These are phyloP conservation scores for Plebejus argus DNA, from an alignment of 2,888 invertebrate genomes.

Conservation along the genomic window DNA sequence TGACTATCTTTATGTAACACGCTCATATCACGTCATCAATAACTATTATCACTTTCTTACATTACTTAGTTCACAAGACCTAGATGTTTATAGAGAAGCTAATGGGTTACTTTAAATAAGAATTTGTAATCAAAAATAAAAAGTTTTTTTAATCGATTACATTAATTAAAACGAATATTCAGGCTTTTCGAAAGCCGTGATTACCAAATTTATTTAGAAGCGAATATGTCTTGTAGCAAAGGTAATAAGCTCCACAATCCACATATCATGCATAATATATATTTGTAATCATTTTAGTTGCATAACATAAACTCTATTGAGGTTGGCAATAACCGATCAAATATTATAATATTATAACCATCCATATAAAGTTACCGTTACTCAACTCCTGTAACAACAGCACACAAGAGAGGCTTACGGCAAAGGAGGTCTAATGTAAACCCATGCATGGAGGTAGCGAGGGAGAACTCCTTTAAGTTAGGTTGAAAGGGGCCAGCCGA, in stretches of 20 bases:
- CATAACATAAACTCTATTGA: not conserved
- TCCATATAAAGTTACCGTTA: not conserved
- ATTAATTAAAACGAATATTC: too few relatives aligned
- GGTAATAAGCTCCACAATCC: too few relatives aligned
- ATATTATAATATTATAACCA: too few relatives aligned
- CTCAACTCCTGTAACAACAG: constrained; percentile 4
- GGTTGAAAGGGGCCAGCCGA: not conserved
- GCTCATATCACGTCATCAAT: not conserved
- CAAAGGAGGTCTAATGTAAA: constrained; percentile 19
- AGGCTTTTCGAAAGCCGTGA: too few relatives aligned
- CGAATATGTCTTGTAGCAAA: too few relatives aligned
- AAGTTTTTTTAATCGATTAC: too few relatives aligned
- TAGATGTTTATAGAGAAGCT: too few relatives aligned
- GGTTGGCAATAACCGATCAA: not conserved
- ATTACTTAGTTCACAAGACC: not conserved
- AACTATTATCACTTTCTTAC: not conserved
- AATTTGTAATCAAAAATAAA: too few relatives aligned
- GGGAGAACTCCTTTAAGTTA: not conserved
- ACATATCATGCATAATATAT: too few relatives aligned
- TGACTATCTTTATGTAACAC: not conserved
- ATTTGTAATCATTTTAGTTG: too few relatives aligned
- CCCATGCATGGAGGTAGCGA: not conserved
- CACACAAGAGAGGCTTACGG: constrained; percentile 17
- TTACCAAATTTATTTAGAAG: too few relatives aligned
- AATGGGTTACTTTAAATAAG: too few relatives aligned